Evolutionary conservation across 2,888 invertebrate genomes (phyloP).

Genomic region (Artemia sinica): DNA sequence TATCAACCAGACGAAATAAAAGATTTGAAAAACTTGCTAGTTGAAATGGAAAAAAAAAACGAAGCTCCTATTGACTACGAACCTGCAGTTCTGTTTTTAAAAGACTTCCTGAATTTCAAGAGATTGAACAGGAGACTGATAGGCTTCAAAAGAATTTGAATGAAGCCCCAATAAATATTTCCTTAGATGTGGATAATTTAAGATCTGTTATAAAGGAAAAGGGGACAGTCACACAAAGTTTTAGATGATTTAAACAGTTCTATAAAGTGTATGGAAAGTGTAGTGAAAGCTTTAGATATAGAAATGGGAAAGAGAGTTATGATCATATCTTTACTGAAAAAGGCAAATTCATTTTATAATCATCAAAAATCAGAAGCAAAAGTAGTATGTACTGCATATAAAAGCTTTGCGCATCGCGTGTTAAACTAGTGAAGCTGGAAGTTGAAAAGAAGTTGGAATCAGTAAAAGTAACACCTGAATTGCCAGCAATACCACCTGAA

Average conservation of each 20-base stretch:
- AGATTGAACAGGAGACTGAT: conserved; percentile 54
- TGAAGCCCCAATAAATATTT: conserved; percentile 44
- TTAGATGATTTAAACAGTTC: conserved; percentile 71
- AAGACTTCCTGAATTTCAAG: conserved; percentile 54
- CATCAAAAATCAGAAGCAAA: conserved; percentile 84
- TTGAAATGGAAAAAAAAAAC: conserved; percentile 26
- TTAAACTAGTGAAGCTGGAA: conserved; percentile 66
- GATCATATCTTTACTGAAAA: conserved; percentile 55
- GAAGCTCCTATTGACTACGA: conserved; percentile 30
- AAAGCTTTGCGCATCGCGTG: conserved; percentile 76
- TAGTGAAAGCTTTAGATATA: conserved; percentile 56
- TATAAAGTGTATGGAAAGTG: conserved; percentile 56
- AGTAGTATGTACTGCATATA: conserved; percentile 86
- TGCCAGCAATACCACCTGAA: conserved; percentile 36
- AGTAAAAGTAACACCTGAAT: conserved; percentile 44
- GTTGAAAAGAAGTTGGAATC: conserved; percentile 60
- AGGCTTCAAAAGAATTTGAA: conserved; percentile 47
- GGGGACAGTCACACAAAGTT: conserved; percentile 62
- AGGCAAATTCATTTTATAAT: conserved; percentile 69
- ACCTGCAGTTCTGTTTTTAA: conserved; percentile 54
- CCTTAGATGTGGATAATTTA: conserved; percentile 55
- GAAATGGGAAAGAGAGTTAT: conserved; percentile 64
- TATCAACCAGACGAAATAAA: conserved; percentile 76
- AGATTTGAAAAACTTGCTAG: conserved; percentile 61
- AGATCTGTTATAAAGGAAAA: conserved; percentile 69